Conservation (phyloP, 2,797 vertebrate genomes). For the Lacerta bilineata region DNA sequence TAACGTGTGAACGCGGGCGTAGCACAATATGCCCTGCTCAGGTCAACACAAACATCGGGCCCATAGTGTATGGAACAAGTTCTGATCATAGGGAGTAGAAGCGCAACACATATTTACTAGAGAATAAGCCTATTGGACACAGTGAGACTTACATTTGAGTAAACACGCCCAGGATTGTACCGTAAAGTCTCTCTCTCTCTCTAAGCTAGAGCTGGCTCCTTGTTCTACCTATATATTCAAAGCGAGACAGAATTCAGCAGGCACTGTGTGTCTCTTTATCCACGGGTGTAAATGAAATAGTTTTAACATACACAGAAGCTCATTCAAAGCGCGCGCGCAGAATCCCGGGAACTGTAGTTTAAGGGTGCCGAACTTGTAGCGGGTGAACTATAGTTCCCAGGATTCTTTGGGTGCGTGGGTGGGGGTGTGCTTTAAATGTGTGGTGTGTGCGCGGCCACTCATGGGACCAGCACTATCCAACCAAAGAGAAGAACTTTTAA, state of each 20-base stretch:
- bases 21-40: too few relatives aligned
- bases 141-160: background rate
- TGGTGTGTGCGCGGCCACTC: background rate
- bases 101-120: background rate
- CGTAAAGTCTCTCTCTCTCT: background rate
- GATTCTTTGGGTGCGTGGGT: too few relatives aligned
- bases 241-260: background rate
- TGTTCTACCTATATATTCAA: background rate
- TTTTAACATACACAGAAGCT: too few relatives aligned
- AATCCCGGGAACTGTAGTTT: too few relatives aligned
- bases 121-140: background rate
- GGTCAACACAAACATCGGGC: background rate
- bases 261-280: background rate
- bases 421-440: too few relatives aligned
- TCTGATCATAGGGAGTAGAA: background rate
- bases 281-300: too few relatives aligned
- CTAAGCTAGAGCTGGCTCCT: background rate
- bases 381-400: too few relatives aligned
- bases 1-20: background rate
- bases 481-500: background rate
- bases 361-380: too few relatives aligned
- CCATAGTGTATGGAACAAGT: too few relatives aligned
- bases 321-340: too few relatives aligned
- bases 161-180: background rate
- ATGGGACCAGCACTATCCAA: background rate